phyloP scores from a whole-genome alignment of 2,888 invertebrate genomes.

The Drosophila buzzatii region DNA sequence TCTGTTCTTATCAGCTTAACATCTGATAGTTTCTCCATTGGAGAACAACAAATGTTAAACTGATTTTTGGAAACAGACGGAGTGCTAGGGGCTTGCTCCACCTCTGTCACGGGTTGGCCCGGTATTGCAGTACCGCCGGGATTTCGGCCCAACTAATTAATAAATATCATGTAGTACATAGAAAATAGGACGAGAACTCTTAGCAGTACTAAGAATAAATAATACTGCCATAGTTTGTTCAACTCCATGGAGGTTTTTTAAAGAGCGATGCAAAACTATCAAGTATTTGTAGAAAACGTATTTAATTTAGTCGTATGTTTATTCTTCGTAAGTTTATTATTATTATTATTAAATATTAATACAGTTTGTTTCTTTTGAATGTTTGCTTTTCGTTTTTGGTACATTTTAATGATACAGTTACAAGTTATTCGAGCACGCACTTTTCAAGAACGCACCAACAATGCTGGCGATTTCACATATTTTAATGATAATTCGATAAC shows the following conservation, averaged over 20 bases:
- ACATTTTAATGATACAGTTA: slow-evolving; percentile 41
- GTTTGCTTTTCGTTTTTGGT: slow-evolving; percentile 50
- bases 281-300: not conserved
- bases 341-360: no score
- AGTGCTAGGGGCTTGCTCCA: slow-evolving; percentile 88
- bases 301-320: slow-evolving; percentile 59
- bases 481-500: slow-evolving; percentile 38
- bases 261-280: no score
- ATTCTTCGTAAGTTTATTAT: no score
- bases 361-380: slow-evolving; percentile 62
- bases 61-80: slow-evolving; percentile 87
- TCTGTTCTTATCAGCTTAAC: slow-evolving; percentile 90
- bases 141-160: slow-evolving; percentile 61
- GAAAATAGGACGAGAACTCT: no score
- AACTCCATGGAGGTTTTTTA: no score
- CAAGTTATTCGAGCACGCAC: slow-evolving; percentile 24
- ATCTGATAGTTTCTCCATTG: slow-evolving; percentile 88
- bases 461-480: slow-evolving; percentile 44
- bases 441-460: slow-evolving; percentile 38
- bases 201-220: no score
- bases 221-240: no score
- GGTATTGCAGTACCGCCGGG: slow-evolving; percentile 87
- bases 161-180: not conserved
- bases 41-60: slow-evolving; percentile 87
- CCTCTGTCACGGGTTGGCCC: slow-evolving; percentile 89